Conservation (phyloP, 2,797 vertebrate genomes). For the Argya squamiceps region DNA sequence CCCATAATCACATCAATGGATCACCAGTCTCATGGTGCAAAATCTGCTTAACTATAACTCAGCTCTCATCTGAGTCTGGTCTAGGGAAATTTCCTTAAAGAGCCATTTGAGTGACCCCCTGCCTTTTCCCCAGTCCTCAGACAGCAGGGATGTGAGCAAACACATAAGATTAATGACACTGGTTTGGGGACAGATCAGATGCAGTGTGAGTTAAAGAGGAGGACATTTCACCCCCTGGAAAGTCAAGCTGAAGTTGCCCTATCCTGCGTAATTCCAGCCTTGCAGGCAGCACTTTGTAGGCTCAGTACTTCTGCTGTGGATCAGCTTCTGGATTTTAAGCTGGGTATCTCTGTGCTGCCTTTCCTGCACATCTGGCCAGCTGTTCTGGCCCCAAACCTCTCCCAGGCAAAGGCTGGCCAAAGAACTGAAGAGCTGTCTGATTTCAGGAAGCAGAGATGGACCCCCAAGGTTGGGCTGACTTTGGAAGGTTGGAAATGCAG, state of each 20-base stretch:
- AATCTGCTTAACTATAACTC: background rate
- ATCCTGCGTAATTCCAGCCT: background rate
- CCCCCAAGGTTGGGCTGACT: background rate
- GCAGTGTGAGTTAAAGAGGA: background rate
- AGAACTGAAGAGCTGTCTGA: background rate
- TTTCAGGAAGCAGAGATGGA: background rate
- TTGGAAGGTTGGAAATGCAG: background rate
- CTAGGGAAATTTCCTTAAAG: background rate
- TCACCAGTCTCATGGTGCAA: background rate
- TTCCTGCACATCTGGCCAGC: background rate
- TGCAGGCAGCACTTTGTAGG: background rate
- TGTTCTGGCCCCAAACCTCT: background rate
- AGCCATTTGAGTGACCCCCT: background rate
- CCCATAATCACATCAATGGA: background rate
- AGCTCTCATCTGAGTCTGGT: background rate
- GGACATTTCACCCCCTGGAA: background rate
- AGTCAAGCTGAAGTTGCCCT: background rate
- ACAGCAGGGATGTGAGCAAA: background rate
- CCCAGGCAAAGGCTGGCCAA: background rate
- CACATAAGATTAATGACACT: background rate
- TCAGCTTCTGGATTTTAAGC: background rate
- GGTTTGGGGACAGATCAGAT: background rate
- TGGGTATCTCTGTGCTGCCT: background rate
- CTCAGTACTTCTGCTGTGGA: background rate
- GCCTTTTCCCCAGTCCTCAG: rapidly evolving